Evolutionary conservation across 2,113 vertebrate genomes (phyloP).

Genomic region (Callipepla californica): DNA sequence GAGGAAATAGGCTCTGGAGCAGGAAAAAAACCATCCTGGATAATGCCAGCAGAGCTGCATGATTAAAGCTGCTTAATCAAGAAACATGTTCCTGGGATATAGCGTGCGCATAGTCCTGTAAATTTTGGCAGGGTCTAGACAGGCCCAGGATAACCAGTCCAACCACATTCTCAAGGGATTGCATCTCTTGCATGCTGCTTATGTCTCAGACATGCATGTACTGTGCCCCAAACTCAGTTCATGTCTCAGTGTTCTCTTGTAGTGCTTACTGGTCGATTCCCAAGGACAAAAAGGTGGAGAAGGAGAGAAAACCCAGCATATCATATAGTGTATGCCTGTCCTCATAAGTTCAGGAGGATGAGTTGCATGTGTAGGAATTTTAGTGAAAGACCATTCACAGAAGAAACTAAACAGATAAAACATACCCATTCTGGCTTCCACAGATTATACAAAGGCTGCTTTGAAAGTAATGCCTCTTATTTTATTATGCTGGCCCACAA

Average conservation of each 20-base stretch:
- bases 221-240: neutral
- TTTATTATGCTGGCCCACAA: neutral
- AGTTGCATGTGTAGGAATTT: neutral
- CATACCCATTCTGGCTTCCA: neutral
- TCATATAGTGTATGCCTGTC: neutral
- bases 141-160: constrained; percentile 52
- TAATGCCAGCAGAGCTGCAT: neutral
- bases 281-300: neutral
- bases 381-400: neutral
- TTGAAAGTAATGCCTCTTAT: neutral
- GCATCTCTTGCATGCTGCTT: constrained; percentile 8
- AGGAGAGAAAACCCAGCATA: neutral
- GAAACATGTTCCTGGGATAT: neutral
- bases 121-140: constrained; percentile 7
- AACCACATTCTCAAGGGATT: constrained; percentile 56
- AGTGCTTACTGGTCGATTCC: neutral
- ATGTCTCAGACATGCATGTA: neutral
- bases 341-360: neutral
- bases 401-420: neutral
- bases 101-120: neutral
- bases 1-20: neutral
- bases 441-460: neutral
- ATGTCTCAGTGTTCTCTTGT: neutral
- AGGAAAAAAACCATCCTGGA: neutral
- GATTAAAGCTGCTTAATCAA: constrained; percentile 15